Evolutionary conservation across 2,113 vertebrate genomes (phyloP).

Genomic region (Syrrhaptes paradoxus): DNA sequence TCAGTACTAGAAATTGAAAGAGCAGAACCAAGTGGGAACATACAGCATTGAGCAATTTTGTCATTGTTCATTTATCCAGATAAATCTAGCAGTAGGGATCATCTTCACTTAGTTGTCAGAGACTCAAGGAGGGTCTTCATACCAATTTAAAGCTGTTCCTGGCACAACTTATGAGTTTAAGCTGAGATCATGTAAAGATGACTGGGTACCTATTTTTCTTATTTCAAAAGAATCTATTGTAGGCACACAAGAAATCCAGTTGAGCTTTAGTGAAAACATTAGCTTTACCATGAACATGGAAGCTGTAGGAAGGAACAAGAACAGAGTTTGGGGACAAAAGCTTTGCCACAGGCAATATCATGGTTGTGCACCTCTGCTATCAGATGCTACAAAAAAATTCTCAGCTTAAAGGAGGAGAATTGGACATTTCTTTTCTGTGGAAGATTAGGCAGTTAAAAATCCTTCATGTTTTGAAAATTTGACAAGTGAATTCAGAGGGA

Average conservation of each 20-base stretch:
- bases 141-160: not conserved
- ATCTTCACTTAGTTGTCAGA: not conserved
- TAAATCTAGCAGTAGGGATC: not conserved
- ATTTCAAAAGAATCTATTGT: not conserved
- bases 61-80: not conserved
- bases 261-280: not conserved
- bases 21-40: not conserved
- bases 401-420: not conserved
- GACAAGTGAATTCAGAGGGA: not conserved
- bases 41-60: not conserved
- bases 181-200: not conserved
- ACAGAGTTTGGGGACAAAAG: not conserved
- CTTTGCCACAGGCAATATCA: not conserved
- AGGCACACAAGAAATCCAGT: not conserved
- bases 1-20: not conserved
- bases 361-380: fast-evolving
- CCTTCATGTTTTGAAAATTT: not conserved
- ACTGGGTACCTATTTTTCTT: not conserved
- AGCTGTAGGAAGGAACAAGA: not conserved
- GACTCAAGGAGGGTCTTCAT: not conserved
- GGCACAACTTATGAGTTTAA: not conserved
- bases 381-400: not conserved
- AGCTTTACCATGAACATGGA: not conserved
- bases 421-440: not conserved
- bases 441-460: not conserved